Evolutionary conservation across 2,888 invertebrate genomes (phyloP).

Genomic region (Ochropleura plecta): DNA sequence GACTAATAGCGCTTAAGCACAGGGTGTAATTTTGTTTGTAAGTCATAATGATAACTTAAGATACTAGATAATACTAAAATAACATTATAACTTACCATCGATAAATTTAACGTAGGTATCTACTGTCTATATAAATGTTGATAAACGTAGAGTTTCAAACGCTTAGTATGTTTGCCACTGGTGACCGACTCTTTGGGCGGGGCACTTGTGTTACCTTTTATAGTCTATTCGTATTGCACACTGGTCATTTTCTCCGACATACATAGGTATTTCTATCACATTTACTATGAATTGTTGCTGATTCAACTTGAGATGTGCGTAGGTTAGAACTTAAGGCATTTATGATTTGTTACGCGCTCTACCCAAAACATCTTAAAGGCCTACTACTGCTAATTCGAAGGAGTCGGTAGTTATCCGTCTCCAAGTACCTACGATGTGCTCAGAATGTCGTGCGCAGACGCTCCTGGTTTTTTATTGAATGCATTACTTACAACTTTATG

Average conservation of each 20-base stretch:
- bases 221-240: slow-evolving; percentile 50
- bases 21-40: slow-evolving; percentile 77
- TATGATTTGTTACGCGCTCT: slow-evolving; percentile 17
- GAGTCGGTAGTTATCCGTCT: not conserved
- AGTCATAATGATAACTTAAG: slow-evolving; percentile 69
- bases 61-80: slow-evolving; percentile 60
- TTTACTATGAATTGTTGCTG: slow-evolving; percentile 30
- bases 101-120: slow-evolving; percentile 64
- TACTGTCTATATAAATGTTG: slow-evolving; percentile 64
- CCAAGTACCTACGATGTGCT: not conserved
- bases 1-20: slow-evolving; percentile 79
- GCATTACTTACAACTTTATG: slow-evolving; percentile 30
- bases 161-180: slow-evolving; percentile 64
- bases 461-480: slow-evolving; percentile 29
- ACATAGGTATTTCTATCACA: slow-evolving; percentile 27
- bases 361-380: slow-evolving; percentile 24
- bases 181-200: slow-evolving; percentile 47
- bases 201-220: slow-evolving; percentile 37
- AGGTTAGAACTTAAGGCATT: slow-evolving; percentile 30
- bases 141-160: slow-evolving; percentile 61
- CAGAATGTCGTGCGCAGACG: slow-evolving; percentile 7
- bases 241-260: slow-evolving; percentile 42
- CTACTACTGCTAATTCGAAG: slow-evolving; percentile 13
- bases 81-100: slow-evolving; percentile 64
- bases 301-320: slow-evolving; percentile 33